These are phyloP conservation scores for Athrips mouffetella DNA, from an alignment of 2,888 invertebrate genomes.

Conservation along the genomic window DNA sequence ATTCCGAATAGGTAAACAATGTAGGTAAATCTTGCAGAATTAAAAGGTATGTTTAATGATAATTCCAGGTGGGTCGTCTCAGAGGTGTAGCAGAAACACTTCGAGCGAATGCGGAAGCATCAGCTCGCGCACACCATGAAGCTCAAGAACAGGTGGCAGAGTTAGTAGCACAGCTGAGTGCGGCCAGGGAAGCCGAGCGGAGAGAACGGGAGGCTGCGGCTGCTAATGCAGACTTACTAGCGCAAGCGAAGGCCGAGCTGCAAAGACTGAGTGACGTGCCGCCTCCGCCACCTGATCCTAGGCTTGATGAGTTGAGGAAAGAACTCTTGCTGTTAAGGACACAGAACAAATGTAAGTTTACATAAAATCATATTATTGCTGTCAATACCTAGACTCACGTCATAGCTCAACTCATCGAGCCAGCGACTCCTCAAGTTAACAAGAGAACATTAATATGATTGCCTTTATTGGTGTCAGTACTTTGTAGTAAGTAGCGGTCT, in stretches of 20 bases:
- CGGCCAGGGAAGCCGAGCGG: constrained; percentile 66
- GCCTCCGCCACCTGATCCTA: constrained; percentile 82
- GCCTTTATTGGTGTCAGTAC: not conserved
- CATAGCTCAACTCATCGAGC: too few relatives aligned
- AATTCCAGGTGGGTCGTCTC: constrained; percentile 61
- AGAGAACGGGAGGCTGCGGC: constrained; percentile 74
- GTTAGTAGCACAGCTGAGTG: constrained; percentile 67
- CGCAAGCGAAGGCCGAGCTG: constrained; percentile 82
- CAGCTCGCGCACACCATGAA: constrained; percentile 71
- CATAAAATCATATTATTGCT: too few relatives aligned
- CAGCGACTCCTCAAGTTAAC: too few relatives aligned
- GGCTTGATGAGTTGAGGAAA: constrained; percentile 85
- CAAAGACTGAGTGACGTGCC: constrained; percentile 81
- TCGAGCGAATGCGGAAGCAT: constrained; percentile 77
- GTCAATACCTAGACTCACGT: too few relatives aligned
- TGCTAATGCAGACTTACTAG: constrained; percentile 77
- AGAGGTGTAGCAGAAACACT: constrained; percentile 79
- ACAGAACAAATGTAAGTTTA: constrained; percentile 83
- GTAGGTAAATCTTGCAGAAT: not conserved
- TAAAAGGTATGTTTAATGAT: not conserved
- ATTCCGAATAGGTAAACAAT: not conserved
- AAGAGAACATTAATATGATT: not conserved
- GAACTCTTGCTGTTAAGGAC: constrained; percentile 85
- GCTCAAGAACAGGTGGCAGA: constrained; percentile 72
- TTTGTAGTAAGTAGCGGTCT: too few relatives aligned